These are phyloP conservation scores for Piscicola geometra DNA, from an alignment of 2,888 invertebrate genomes.

Conservation along the genomic window DNA sequence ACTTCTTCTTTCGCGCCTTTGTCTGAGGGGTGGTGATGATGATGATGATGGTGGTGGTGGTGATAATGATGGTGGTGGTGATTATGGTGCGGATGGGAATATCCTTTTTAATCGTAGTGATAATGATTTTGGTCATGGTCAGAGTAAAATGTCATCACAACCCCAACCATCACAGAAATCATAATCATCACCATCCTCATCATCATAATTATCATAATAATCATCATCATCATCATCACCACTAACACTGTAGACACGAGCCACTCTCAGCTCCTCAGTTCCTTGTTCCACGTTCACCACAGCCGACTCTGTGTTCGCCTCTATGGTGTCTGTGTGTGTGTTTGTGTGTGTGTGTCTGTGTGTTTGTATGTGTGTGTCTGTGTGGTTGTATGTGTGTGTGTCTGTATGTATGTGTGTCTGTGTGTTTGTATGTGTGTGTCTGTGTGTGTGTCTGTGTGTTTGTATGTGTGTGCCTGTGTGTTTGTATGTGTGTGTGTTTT, in stretches of 20 bases:
- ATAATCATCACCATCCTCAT: conserved; percentile 8
- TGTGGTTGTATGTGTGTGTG: too few species aligned
- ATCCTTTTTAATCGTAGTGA: too few species aligned
- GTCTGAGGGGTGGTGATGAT: conserved; percentile 11
- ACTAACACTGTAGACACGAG: conserved; percentile 63
- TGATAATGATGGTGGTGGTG: not conserved
- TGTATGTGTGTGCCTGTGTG: too few species aligned
- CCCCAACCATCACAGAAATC: not conserved
- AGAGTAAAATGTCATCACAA: not conserved
- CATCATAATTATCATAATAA: conserved; percentile 10
- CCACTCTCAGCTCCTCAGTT: conserved; percentile 56
- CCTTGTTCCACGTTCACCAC: conserved; percentile 69
- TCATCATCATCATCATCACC: conserved; percentile 9
- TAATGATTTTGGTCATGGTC: too few species aligned
- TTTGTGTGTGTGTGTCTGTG: too few species aligned
- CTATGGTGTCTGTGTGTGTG: conserved; percentile 72
- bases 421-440: too few species aligned
- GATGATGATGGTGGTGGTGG: conserved; percentile 1
- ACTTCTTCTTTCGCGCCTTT: conserved; percentile 25
- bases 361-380: too few species aligned
- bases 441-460: too few species aligned
- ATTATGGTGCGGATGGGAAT: too few species aligned
- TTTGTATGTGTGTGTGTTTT: too few species aligned
- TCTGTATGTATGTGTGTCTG: too few species aligned
- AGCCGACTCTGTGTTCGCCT: conserved; percentile 83